Percentiles rank a stretch among this genome's conserved stretches.
phyloP scores from a whole-genome alignment of 2,797 vertebrate species.

The Etheostoma perlongum region DNA sequence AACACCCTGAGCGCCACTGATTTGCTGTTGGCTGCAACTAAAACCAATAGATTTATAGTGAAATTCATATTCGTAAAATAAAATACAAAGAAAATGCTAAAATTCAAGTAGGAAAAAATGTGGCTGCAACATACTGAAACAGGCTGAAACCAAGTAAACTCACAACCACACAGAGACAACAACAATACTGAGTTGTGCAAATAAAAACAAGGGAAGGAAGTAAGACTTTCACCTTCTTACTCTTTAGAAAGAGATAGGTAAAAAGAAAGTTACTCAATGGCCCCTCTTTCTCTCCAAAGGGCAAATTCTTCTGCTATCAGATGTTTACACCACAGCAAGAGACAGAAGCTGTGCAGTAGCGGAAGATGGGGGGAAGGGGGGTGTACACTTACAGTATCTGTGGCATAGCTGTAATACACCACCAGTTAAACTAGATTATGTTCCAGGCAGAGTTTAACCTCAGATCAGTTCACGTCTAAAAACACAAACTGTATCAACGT shows the following conservation, averaged over 20 bases:
- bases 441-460: slow-evolving; percentile 27
- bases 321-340: slow-evolving; percentile 75
- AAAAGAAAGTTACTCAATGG: slow-evolving; percentile 60
- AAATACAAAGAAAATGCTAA: background rate
- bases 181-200: slow-evolving; percentile 7
- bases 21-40: slow-evolving; percentile 37
- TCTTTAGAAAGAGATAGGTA: slow-evolving; percentile 39
- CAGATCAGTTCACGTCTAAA: slow-evolving; percentile 32
- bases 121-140: background rate
- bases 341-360: slow-evolving; percentile 48
- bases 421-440: slow-evolving; percentile 32
- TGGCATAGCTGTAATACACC: slow-evolving; percentile 56
- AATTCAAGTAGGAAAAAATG: background rate
- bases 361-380: background rate
- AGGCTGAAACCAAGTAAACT: slow-evolving; percentile 2
- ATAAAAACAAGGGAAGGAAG: slow-evolving; percentile 57
- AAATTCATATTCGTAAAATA: background rate
- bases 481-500: slow-evolving; percentile 31
- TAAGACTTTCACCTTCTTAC: slow-evolving; percentile 65
- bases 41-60: slow-evolving; percentile 19
- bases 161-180: background rate
- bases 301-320: slow-evolving; percentile 80
- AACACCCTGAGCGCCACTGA: slow-evolving; percentile 35
- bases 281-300: slow-evolving; percentile 65
- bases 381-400: slow-evolving; percentile 64